Conservation (phyloP, 2,113 vertebrate species). For the Phaetusa simplex region DNA sequence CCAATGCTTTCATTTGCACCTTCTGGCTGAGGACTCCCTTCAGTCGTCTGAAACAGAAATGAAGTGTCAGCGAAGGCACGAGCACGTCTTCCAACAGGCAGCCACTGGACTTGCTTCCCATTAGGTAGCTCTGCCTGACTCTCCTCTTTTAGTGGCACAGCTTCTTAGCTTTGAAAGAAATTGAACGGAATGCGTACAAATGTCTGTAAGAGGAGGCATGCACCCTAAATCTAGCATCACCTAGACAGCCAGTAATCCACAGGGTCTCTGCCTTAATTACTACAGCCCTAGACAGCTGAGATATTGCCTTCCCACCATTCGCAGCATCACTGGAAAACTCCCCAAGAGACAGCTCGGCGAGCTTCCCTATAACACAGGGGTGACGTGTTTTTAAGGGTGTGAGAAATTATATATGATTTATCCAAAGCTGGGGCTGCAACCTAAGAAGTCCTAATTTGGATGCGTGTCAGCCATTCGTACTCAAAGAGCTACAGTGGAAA, state of each 20-base stretch:
- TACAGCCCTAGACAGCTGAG: background rate
- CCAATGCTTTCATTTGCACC: background rate
- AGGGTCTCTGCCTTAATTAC: background rate
- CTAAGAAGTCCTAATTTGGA: background rate
- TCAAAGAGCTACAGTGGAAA: background rate
- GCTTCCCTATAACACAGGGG: background rate
- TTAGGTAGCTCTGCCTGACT: background rate
- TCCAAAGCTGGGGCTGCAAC: background rate
- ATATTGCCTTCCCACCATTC: background rate
- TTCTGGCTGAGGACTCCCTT: conserved; percentile 2
- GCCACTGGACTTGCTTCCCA: background rate
- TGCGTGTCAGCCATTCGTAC: background rate
- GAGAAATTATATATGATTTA: background rate
- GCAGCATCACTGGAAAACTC: background rate
- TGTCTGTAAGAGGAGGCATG: background rate
- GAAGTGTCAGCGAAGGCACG: background rate
- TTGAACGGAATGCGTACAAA: background rate
- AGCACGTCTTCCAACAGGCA: background rate
- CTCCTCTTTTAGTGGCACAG: background rate
- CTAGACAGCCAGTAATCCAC: background rate
- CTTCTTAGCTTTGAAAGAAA: background rate
- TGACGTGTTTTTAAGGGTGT: background rate
- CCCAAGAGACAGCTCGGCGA: background rate
- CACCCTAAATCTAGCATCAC: background rate
- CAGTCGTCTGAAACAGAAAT: conserved; percentile 57